Conservation (phyloP, 2,113 vertebrate species). For the Peromyscus polionotus region DNA sequence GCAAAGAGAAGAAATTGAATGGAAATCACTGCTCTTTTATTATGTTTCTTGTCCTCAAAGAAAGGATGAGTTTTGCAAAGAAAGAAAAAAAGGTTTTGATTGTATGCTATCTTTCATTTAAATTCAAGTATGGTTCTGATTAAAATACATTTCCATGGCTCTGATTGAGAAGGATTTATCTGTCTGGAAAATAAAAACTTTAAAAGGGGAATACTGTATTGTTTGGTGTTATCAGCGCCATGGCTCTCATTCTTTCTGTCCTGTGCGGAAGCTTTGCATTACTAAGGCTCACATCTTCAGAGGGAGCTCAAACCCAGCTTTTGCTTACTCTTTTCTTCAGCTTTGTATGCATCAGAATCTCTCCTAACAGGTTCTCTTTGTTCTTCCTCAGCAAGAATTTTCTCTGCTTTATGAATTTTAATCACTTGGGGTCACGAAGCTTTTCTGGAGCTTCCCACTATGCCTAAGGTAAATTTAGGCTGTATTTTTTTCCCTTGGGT, state of each 20-base stretch:
- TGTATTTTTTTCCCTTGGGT: background rate
- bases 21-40: conserved; percentile 70
- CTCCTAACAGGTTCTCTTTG: conserved; percentile 64
- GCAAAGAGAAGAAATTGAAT: conserved; percentile 61
- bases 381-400: conserved; percentile 40
- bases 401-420: conserved; percentile 49
- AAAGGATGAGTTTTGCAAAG: conserved; percentile 54
- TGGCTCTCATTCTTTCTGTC: conserved; percentile 27
- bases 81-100: conserved; percentile 17
- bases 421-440: conserved; percentile 7
- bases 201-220: conserved; percentile 63
- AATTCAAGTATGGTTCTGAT: conserved; percentile 71
- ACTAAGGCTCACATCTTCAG: conserved; percentile 6
- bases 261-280: background rate
- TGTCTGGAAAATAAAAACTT: conserved; percentile 37
- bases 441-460: conserved; percentile 2
- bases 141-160: conserved; percentile 73
- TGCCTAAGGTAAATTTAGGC: conserved; percentile 39
- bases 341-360: background rate
- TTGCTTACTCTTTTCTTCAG: background rate
- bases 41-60: conserved; percentile 64
- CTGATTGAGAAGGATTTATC: conserved; percentile 60
- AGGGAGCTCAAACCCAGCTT: background rate
- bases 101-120: conserved; percentile 73
- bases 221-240: conserved; percentile 65